These are phyloP conservation scores for Urocynchramus pylzowi DNA, from an alignment of 2,113 vertebrate genomes.

Conservation along the genomic window DNA sequence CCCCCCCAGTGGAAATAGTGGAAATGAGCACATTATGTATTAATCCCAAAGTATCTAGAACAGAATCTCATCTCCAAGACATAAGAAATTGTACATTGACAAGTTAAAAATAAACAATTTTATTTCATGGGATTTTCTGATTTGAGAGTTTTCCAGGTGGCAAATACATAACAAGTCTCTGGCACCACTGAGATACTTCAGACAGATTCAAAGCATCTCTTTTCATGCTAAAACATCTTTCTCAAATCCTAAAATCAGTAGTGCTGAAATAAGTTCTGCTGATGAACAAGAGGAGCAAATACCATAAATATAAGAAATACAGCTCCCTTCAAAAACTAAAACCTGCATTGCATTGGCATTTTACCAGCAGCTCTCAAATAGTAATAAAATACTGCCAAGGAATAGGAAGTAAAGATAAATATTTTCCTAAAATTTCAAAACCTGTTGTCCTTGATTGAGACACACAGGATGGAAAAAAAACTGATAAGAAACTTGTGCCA, in stretches of 20 bases:
- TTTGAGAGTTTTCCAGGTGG: background rate
- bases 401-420: background rate
- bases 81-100: background rate
- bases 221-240: background rate
- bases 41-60: background rate
- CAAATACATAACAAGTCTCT: background rate
- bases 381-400: background rate
- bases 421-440: conserved; percentile 47
- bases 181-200: background rate
- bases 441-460: background rate
- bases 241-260: background rate
- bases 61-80: background rate
- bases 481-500: background rate
- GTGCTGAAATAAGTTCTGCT: background rate
- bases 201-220: background rate
- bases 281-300: background rate
- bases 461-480: background rate
- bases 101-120: background rate
- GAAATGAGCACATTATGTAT: background rate
- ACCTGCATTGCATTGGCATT: background rate
- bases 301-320: background rate
- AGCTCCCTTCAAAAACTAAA: background rate
- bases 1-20: background rate
- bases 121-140: background rate
- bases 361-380: background rate